Evolutionary conservation across 2,888 invertebrate genomes (phyloP).

Genomic region (Blera fallax): DNA sequence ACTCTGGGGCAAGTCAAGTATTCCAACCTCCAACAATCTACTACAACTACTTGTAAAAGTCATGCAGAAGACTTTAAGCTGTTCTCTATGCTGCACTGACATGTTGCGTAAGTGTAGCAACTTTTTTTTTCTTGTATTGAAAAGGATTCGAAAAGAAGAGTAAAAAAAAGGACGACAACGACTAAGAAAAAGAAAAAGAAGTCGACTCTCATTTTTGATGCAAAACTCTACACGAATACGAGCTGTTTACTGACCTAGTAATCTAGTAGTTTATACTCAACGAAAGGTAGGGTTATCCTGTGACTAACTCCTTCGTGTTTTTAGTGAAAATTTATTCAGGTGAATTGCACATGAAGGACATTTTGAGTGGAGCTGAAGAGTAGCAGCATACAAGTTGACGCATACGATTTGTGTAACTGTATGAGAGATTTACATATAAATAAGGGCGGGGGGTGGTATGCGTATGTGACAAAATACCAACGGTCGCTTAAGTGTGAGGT

Average conservation of each 20-base stretch:
- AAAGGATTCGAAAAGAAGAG: neutral
- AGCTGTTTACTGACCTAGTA: slow-evolving; percentile 51
- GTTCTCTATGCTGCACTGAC: neutral
- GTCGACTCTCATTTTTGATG: slow-evolving; percentile 11
- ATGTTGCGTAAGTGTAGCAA: slow-evolving; percentile 14
- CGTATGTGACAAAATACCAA: neutral
- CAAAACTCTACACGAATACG: neutral
- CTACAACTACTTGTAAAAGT: slow-evolving; percentile 32
- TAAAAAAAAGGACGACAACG: neutral
- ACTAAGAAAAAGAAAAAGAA: neutral
- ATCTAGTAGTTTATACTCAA: slow-evolving; percentile 21
- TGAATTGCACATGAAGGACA: slow-evolving; percentile 49
- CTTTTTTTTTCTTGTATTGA: neutral
- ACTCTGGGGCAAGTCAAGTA: slow-evolving; percentile 11
- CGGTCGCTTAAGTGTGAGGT: neutral
- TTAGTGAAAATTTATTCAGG: slow-evolving; percentile 53
- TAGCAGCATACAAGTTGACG: neutral
- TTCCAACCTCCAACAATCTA: slow-evolving; percentile 37
- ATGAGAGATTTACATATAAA: neutral
- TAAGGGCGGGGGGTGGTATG: neutral
- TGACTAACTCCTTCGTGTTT: slow-evolving; percentile 14
- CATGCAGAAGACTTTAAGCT: neutral
- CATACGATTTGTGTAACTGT: neutral
- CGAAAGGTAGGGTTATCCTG: slow-evolving; percentile 3
- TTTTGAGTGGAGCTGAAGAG: neutral